These are phyloP conservation scores for Donacobius atricapilla DNA, from an alignment of 2,113 vertebrate genomes.

Conservation along the genomic window DNA sequence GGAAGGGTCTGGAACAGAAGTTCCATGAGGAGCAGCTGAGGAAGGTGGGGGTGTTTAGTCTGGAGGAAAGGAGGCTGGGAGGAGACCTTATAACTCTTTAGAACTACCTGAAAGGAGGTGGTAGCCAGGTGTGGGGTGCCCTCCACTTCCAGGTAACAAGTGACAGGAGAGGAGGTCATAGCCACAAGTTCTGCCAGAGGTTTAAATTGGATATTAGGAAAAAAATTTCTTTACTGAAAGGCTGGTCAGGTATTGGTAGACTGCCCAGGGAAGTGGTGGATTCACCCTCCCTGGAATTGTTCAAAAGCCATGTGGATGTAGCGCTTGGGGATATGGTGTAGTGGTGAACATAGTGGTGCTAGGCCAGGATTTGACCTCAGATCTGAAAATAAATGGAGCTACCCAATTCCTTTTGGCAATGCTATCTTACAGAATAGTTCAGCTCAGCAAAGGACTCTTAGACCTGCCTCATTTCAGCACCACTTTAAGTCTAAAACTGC, in stretches of 20 bases:
- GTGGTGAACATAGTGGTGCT: neutral
- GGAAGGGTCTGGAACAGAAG: neutral
- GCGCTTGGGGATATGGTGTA: neutral
- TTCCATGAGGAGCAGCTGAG: neutral
- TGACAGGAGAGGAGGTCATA: neutral
- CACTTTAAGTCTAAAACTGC: neutral
- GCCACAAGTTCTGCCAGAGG: neutral
- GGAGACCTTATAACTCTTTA: neutral
- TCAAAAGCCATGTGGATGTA: neutral
- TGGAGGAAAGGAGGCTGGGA: neutral
- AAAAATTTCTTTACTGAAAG: neutral
- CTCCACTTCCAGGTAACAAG: neutral
- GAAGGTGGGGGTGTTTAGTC: neutral
- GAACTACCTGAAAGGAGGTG: neutral
- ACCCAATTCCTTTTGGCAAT: neutral
- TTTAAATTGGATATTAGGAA: neutral
- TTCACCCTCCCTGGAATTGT: neutral
- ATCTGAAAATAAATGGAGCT: neutral
- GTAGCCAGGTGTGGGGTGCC: neutral
- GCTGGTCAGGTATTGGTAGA: neutral
- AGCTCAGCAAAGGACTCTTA: neutral
- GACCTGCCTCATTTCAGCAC: neutral
- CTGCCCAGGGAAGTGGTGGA: neutral
- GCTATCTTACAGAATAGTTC: neutral
- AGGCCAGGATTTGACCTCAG: neutral